Evolutionary conservation across 2,113 vertebrate genomes (phyloP).

Genomic region (Camelus dromedarius): DNA sequence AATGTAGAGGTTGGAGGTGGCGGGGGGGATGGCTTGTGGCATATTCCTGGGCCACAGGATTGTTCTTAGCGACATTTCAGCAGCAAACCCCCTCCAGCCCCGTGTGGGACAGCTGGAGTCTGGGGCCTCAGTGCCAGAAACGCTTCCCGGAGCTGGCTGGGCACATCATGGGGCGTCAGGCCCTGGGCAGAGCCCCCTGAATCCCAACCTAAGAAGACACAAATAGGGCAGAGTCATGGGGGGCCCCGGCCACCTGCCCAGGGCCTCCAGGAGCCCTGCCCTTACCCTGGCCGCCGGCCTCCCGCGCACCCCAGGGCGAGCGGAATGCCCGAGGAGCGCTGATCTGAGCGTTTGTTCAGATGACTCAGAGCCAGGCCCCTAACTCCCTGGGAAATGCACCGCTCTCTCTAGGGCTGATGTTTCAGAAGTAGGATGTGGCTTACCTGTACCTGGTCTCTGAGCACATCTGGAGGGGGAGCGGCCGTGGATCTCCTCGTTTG

Average conservation of each 20-base stretch:
- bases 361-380: neutral
- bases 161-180: neutral
- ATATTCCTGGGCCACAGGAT: accelerated
- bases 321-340: neutral
- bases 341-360: neutral
- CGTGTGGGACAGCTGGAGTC: accelerated
- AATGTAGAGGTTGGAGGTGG: neutral
- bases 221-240: neutral
- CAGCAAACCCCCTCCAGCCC: accelerated
- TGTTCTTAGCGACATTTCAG: neutral
- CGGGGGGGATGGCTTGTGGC: neutral
- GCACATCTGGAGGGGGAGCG: too few relatives aligned
- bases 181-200: neutral
- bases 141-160: neutral
- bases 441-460: neutral
- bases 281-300: neutral
- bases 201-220: neutral
- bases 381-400: accelerated
- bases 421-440: neutral
- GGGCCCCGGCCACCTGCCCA: neutral
- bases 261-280: neutral
- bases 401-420: neutral
- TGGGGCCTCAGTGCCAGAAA: neutral
- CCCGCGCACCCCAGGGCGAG: neutral
- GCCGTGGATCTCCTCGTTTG: accelerated